Conservation (phyloP, 1,140 invertebrate species). For the Augochlora pura region DNA sequence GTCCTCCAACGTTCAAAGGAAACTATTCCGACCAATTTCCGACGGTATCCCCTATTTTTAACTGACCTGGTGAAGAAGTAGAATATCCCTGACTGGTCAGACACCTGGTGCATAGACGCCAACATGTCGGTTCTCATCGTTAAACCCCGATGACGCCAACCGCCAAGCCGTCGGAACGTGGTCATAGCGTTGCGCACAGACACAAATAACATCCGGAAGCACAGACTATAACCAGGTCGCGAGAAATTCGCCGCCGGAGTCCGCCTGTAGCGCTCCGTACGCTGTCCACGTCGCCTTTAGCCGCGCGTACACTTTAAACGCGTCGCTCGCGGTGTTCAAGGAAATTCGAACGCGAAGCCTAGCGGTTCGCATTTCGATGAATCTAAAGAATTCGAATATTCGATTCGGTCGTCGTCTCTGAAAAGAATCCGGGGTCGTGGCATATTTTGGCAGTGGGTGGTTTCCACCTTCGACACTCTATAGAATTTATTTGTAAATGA, state of each 20-base stretch:
- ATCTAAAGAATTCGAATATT: too few relatives aligned
- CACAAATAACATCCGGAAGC: conserved; percentile 1
- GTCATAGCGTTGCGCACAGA: neutral
- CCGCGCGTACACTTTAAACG: neutral
- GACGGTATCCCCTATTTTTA: neutral
- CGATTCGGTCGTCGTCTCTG: too few relatives aligned
- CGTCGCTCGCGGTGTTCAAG: too few relatives aligned
- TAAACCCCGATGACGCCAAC: neutral
- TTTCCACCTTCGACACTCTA: too few relatives aligned
- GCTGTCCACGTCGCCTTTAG: neutral
- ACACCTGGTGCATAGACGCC: neutral
- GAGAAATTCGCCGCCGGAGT: neutral
- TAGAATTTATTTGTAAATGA: too few relatives aligned
- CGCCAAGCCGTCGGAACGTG: neutral
- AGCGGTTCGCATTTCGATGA: too few relatives aligned
- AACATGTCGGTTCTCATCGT: neutral
- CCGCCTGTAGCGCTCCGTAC: neutral
- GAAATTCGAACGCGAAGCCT: too few relatives aligned
- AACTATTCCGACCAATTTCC: neutral
- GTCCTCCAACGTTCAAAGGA: neutral
- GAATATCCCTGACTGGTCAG: neutral
- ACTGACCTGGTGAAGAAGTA: neutral
- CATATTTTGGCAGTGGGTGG: too few relatives aligned
- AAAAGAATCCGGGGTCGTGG: too few relatives aligned
- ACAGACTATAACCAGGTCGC: neutral